These are phyloP conservation scores for Harpagifer antarcticus DNA, from an alignment of 2,797 vertebrate genomes.

Conservation along the genomic window DNA sequence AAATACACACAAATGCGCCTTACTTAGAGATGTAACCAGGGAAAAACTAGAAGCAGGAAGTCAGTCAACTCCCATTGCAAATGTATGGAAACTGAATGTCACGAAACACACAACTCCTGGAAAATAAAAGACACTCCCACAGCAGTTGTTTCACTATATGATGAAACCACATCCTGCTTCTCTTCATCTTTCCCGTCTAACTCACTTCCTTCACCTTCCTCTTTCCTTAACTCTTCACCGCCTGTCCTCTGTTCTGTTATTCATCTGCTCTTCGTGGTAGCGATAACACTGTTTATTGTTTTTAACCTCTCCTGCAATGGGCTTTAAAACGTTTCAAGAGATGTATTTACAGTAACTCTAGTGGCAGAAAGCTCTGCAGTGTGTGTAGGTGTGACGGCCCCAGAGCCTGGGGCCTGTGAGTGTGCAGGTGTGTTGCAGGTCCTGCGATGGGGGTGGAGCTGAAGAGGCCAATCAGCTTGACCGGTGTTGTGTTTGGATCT, in stretches of 20 bases:
- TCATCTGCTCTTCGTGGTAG: background rate
- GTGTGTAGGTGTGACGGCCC: no score
- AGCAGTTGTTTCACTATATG: background rate
- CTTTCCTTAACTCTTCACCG: background rate
- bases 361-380: no score
- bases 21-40: constrained; percentile 36
- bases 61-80: constrained; percentile 20
- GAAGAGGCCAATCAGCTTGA: no score
- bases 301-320: no score
- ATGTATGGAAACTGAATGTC: constrained; percentile 4
- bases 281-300: background rate
- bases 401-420: no score
- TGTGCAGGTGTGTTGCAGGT: no score
- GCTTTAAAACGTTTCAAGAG: no score
- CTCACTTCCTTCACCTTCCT: background rate
- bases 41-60: constrained; percentile 22
- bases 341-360: no score
- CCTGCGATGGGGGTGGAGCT: no score
- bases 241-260: background rate
- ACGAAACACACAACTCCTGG: constrained; percentile 2
- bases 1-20: constrained; percentile 21
- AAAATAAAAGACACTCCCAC: constrained; percentile 17
- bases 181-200: background rate
- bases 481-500: no score
- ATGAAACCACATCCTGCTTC: constrained; percentile 1